These are phyloP conservation scores for Celastrina argiolus DNA, from an alignment of 2,888 invertebrate species.

Conservation along the genomic window DNA sequence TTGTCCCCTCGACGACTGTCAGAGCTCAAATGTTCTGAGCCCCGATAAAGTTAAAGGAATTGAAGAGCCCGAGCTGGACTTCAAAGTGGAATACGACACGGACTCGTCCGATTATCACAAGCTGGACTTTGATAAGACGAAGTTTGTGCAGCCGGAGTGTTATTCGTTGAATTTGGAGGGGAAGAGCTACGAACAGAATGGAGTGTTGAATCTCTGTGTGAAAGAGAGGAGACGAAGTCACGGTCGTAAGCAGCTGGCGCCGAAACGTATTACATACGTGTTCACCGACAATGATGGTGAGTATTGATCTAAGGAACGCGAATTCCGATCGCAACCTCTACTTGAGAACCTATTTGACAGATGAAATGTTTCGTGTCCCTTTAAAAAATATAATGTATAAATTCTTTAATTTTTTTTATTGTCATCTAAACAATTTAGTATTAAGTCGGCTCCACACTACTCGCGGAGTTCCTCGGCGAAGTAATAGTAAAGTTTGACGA, in stretches of 20 bases:
- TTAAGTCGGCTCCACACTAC: no score
- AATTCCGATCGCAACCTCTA: no score
- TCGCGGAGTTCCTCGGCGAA: no score
- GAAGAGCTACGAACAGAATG: conserved; percentile 33
- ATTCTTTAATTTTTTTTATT: no score
- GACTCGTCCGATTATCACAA: background rate
- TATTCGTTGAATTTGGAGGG: conserved; percentile 25
- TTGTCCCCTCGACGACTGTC: background rate
- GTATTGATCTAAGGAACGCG: conserved; percentile 30
- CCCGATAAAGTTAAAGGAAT: conserved; percentile 25
- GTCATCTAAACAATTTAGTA: no score
- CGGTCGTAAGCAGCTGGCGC: conserved; percentile 66
- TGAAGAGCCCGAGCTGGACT: conserved; percentile 30
- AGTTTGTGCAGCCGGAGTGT: conserved; percentile 26
- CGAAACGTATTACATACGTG: conserved; percentile 55
- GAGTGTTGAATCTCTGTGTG: conserved; percentile 61
- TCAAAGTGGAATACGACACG: background rate
- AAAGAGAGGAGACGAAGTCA: conserved; percentile 60
- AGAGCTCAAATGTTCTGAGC: background rate
- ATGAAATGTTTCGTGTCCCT: no score
- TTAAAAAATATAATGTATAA: no score
- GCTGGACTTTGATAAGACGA: conserved; percentile 13
- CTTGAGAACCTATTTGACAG: no score
- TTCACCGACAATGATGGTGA: conserved; percentile 53
- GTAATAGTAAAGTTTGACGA: no score